Conservation (phyloP, 2,888 invertebrate genomes). For the Hybos culiciformis region DNA sequence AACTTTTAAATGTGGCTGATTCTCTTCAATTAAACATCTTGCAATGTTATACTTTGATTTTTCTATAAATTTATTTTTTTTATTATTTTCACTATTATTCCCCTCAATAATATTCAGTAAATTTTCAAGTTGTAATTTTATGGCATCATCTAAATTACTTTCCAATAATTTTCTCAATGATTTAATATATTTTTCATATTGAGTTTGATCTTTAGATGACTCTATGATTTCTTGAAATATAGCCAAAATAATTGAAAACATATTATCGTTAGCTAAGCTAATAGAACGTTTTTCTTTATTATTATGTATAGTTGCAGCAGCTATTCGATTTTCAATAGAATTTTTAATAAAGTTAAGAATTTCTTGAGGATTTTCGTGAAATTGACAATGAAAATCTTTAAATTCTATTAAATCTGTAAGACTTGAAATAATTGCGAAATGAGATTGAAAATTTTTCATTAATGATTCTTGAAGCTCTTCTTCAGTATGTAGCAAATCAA, state of each 20-base stretch:
- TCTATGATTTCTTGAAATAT: constrained; percentile 27
- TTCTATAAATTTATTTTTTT: constrained; percentile 13
- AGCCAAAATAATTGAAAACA: constrained; percentile 13
- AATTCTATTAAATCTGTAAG: constrained; percentile 27
- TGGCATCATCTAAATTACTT: constrained; percentile 15
- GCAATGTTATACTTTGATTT: constrained; percentile 18
- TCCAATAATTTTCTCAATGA: constrained; percentile 14
- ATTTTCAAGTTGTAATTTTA: constrained; percentile 18
- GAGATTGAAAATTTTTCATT: constrained; percentile 21
- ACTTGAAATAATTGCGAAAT: constrained; percentile 24
- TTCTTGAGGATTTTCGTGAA: constrained; percentile 23
- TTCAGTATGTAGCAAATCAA: constrained; percentile 23
- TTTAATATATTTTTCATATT: constrained; percentile 14
- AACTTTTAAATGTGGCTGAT: constrained; percentile 28
- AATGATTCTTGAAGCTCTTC: constrained; percentile 24
- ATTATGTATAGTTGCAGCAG: constrained; percentile 5
- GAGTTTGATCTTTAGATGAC: constrained; percentile 13
- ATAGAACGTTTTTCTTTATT: constrained; percentile 17
- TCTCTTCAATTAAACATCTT: constrained; percentile 24
- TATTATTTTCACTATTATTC: constrained; percentile 8
- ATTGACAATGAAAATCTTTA: constrained; percentile 25
- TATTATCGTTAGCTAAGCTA: constrained; percentile 18
- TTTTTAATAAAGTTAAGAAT: constrained; percentile 23
- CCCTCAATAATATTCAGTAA: constrained; percentile 17
- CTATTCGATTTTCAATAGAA: constrained; percentile 17